Conservation (phyloP, 2,888 invertebrate genomes). For the Celastrina argiolus region DNA sequence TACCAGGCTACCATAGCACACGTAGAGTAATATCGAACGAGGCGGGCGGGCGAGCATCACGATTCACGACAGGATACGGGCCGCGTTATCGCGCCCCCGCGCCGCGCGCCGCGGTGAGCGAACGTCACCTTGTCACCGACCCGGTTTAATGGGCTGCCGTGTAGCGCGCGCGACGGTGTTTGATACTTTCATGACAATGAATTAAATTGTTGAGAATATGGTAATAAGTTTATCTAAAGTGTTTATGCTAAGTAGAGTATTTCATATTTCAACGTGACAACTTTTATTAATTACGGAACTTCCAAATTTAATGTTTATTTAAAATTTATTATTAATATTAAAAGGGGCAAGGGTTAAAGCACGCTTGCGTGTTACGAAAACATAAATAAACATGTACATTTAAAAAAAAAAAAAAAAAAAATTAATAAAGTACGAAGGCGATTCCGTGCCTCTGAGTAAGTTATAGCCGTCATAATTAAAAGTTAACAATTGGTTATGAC, state of each 20-base stretch:
- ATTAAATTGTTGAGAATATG: slow-evolving; percentile 12
- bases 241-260: not conserved
- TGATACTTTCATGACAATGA: slow-evolving; percentile 47
- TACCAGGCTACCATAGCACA: slow-evolving; percentile 54
- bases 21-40: slow-evolving; percentile 49
- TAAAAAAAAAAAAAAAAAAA: not conserved
- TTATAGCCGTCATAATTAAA: too few species aligned
- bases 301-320: not conserved
- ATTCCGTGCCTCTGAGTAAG: too few species aligned
- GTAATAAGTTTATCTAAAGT: not conserved
- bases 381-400: not conserved
- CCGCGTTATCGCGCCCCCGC: slow-evolving; percentile 65
- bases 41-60: slow-evolving; percentile 54
- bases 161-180: slow-evolving; percentile 49
- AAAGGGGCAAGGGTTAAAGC: not conserved
- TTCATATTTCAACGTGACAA: not conserved
- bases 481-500: too few species aligned
- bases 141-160: slow-evolving; percentile 70
- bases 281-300: not conserved
- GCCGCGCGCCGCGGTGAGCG: slow-evolving; percentile 55
- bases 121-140: slow-evolving; percentile 74
- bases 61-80: slow-evolving; percentile 62
- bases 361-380: not conserved
- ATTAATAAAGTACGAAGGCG: too few species aligned
- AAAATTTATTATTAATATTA: not conserved